Conservation (phyloP, 1,140 invertebrate species). For the Pararge aegeria region DNA sequence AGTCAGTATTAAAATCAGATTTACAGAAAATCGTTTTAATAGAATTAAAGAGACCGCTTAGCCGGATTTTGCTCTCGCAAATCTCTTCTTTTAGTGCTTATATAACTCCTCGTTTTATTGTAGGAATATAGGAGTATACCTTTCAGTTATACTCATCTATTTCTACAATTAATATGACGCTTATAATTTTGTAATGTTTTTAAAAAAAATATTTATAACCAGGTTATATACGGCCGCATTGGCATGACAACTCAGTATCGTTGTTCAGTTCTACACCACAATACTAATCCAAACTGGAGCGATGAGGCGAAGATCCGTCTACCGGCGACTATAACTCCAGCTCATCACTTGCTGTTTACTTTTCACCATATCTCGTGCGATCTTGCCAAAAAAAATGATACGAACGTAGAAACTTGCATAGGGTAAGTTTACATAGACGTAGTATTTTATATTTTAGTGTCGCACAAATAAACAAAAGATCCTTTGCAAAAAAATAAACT, state of each 20-base stretch:
- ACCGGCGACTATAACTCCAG: constrained; percentile 87
- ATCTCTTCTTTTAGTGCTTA: too few relatives aligned
- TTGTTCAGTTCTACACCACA: constrained; percentile 90
- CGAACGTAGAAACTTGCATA: constrained; percentile 90
- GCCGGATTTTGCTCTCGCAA: too few relatives aligned
- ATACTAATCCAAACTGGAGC: constrained; percentile 89
- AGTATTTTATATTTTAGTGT: too few relatives aligned
- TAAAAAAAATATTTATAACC: constrained; percentile 14
- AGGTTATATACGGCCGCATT: constrained; percentile 66
- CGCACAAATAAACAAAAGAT: too few relatives aligned
- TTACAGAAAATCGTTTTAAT: too few relatives aligned
- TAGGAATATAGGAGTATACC: too few relatives aligned
- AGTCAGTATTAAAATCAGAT: too few relatives aligned
- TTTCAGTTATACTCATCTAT: too few relatives aligned
- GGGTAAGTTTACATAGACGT: constrained; percentile 78
- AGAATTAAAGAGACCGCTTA: too few relatives aligned
- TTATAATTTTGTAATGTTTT: constrained; percentile 2
- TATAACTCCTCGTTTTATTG: too few relatives aligned
- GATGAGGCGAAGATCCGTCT: constrained; percentile 94
- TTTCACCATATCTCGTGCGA: constrained; percentile 95
- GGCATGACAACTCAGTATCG: constrained; percentile 80
- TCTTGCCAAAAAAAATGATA: constrained; percentile 89
- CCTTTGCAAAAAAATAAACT: too few relatives aligned
- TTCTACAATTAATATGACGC: too few relatives aligned
- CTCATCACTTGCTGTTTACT: constrained; percentile 93